These are phyloP conservation scores for Aphis craccivora DNA, from an alignment of 1,140 invertebrate species.

Conservation along the genomic window DNA sequence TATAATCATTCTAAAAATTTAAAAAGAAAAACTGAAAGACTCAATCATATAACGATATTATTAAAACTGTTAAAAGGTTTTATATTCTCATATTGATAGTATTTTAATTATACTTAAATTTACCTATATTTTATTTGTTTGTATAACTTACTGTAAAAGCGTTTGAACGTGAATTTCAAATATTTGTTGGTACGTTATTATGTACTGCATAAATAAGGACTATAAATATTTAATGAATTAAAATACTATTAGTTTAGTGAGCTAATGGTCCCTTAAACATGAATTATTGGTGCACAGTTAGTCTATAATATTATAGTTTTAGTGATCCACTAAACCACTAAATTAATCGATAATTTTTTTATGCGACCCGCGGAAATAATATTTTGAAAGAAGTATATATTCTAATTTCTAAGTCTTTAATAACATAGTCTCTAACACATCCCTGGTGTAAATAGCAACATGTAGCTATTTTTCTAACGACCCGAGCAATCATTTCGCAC, in stretches of 20 bases:
- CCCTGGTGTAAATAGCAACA: not conserved
- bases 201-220: not conserved
- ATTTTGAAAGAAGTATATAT: not conserved
- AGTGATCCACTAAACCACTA: not conserved
- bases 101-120: not conserved
- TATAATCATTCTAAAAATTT: too few species aligned
- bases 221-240: too few species aligned
- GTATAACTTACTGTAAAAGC: too few species aligned
- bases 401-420: not conserved
- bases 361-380: not conserved
- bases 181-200: not conserved
- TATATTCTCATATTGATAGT: not conserved
- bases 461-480: not conserved
- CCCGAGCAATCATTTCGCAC: not conserved
- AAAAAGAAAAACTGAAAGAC: not conserved
- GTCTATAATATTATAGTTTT: not conserved
- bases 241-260: too few species aligned
- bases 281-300: not conserved
- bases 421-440: not conserved
- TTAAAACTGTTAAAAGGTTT: not conserved
- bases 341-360: not conserved
- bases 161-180: not conserved
- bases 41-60: not conserved
- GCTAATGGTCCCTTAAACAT: not conserved
- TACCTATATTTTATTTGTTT: not conserved